Conservation (phyloP, 2,113 vertebrate species). For the Peromyscus polionotus region DNA sequence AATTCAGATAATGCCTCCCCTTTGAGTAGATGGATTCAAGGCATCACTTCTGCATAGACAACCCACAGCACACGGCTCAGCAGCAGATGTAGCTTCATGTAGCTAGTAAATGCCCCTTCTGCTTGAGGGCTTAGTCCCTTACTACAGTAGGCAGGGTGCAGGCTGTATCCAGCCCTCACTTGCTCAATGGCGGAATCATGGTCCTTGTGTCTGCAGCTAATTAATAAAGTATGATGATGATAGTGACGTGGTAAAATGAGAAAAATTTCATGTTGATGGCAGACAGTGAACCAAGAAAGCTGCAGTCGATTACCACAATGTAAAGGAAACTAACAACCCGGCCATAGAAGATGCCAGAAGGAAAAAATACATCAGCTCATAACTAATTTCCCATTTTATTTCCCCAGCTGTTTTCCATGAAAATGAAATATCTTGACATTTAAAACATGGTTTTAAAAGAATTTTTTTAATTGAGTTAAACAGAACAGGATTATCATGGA, state of each 20-base stretch:
- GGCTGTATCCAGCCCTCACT: background rate
- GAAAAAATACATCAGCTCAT: no score
- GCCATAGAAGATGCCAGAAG: background rate
- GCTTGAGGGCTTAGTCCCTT: background rate
- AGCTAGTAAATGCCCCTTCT: background rate
- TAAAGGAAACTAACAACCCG: background rate
- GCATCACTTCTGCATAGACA: background rate
- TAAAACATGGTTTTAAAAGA: background rate
- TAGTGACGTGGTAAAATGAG: background rate
- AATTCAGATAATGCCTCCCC: background rate
- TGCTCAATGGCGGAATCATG: background rate
- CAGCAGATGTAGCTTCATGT: no score
- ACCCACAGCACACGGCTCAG: background rate
- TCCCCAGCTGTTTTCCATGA: background rate
- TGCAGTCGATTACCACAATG: background rate
- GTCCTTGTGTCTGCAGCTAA: background rate
- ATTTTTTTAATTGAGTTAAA: background rate
- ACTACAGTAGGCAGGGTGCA: background rate
- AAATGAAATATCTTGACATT: background rate
- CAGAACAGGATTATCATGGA: background rate
- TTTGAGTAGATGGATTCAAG: background rate
- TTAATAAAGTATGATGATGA: background rate
- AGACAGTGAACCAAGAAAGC: background rate
- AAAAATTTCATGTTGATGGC: background rate
- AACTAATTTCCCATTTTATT: background rate